Conservation (phyloP, 1,140 invertebrate genomes). For the Druon quercuslanigerum region DNA sequence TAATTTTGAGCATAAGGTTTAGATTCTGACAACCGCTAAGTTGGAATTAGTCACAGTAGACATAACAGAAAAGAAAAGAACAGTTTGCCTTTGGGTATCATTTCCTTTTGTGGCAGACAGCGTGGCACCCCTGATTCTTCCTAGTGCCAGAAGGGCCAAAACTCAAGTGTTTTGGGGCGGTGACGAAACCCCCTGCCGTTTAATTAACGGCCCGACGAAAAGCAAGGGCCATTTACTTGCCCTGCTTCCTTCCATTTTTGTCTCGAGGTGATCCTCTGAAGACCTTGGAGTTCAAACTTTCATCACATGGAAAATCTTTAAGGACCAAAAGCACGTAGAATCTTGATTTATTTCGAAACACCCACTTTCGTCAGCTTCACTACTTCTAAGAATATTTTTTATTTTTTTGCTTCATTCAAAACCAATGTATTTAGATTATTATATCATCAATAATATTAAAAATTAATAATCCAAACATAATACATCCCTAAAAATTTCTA, state of each 20-base stretch:
- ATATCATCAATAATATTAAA: no score
- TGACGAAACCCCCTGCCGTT: slow-evolving; percentile 36
- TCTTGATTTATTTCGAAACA: not conserved
- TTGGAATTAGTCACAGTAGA: no score
- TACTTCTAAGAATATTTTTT: not conserved
- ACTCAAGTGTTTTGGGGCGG: slow-evolving; percentile 39
- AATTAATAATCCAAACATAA: no score
- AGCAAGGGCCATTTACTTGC: slow-evolving; percentile 50
- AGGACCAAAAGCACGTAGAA: not conserved
- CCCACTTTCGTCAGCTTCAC: not conserved
- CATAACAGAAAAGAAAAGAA: not conserved
- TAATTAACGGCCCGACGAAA: slow-evolving; percentile 65
- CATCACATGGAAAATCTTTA: not conserved
- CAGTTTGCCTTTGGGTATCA: not conserved
- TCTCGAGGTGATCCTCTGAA: not conserved
- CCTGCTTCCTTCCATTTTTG: slow-evolving; percentile 44
- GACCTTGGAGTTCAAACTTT: no score
- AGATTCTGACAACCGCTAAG: no score
- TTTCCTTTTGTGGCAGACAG: slow-evolving; percentile 51
- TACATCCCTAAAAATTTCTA: no score
- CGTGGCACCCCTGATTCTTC: slow-evolving; percentile 52
- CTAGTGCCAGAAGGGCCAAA: not conserved
- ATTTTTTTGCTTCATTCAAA: no score
- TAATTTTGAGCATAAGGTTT: no score
- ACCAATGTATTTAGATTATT: no score